A percentile compares a stretch with the other conserved stretches of the same genome.
Conservation (phyloP, 2,888 invertebrate species). For the Bursaphelenchus okinawaensis region DNA sequence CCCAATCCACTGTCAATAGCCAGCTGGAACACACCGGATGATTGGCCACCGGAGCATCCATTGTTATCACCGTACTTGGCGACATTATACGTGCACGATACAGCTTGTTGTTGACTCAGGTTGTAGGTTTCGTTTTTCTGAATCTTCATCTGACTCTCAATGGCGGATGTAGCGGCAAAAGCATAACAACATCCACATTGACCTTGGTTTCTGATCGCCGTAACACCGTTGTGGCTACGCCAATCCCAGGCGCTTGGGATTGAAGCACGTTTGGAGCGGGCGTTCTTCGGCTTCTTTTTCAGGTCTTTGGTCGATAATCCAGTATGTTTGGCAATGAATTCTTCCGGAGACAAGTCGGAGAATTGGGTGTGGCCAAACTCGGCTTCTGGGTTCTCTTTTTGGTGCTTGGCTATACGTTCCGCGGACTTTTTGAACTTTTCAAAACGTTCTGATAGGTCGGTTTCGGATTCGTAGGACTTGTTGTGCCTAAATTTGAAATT, state of each 20-base stretch:
- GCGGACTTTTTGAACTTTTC: not conserved
- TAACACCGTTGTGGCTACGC: slow-evolving; percentile 71
- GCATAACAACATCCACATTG: slow-evolving; percentile 82
- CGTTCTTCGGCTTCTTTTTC: not conserved
- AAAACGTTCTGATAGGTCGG: not conserved
- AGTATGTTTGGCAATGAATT: not conserved
- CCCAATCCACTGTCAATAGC: not conserved
- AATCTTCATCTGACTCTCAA: slow-evolving; percentile 69
- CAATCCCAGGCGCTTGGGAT: slow-evolving; percentile 65
- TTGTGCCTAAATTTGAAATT: no score
- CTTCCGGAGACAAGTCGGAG: not conserved
- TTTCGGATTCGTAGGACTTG: not conserved
- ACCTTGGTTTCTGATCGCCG: slow-evolving; percentile 69
- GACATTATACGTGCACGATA: not conserved
- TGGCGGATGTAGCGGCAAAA: slow-evolving; percentile 85
- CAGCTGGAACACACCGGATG: not conserved
- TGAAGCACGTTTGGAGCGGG: slow-evolving; percentile 9
- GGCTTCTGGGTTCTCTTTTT: not conserved
- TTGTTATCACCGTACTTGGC: not conserved
- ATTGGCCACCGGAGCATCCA: not conserved
- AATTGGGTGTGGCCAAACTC: not conserved
- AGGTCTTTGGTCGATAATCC: not conserved
- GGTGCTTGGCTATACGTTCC: not conserved
- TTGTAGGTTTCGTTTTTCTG: not conserved
- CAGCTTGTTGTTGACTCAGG: not conserved